Percentiles rank a stretch among this genome's conserved stretches.
Evolutionary conservation across 2,888 invertebrate genomes (phyloP).

Genomic region (Dioctria rufipes): DNA sequence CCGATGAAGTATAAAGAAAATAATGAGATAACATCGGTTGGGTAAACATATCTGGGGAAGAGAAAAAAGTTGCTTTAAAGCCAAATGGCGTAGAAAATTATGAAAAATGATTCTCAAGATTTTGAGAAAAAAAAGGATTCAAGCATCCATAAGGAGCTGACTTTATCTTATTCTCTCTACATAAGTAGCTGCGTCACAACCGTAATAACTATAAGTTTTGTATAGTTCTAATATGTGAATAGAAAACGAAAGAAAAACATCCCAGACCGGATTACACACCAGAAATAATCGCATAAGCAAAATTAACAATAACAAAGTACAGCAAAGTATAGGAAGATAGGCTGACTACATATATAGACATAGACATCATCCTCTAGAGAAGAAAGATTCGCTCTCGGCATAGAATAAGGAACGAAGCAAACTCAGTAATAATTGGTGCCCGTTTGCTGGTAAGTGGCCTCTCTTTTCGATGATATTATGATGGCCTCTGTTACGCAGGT

Average conservation of each 20-base stretch:
- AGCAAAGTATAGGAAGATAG: no score
- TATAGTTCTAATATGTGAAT: background rate
- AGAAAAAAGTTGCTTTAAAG: background rate
- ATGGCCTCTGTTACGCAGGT: conserved; percentile 15
- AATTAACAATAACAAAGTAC: background rate
- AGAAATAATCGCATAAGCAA: conserved; percentile 14
- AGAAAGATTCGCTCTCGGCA: conserved; percentile 19
- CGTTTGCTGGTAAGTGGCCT: conserved; percentile 9
- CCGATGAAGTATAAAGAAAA: conserved; percentile 9
- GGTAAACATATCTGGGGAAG: conserved; percentile 9
- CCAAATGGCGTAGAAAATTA: conserved; percentile 26
- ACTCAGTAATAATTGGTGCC: conserved; percentile 42
- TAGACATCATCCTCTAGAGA: conserved; percentile 1
- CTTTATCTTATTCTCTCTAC: background rate
- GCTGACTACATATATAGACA: background rate
- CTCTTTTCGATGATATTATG: background rate
- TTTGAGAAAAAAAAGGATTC: background rate
- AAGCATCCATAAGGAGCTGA: background rate
- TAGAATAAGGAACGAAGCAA: conserved; percentile 3
- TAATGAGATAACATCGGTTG: conserved; percentile 15
- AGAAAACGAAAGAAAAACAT: conserved; percentile 3
- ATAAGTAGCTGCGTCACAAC: background rate
- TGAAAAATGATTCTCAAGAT: conserved; percentile 40
- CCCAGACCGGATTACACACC: conserved; percentile 1
- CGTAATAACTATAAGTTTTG: conserved; percentile 2